Base-by-base conservation (phyloP, 2,797 vertebrate genomes). In the Ciconia nigra region DNA sequence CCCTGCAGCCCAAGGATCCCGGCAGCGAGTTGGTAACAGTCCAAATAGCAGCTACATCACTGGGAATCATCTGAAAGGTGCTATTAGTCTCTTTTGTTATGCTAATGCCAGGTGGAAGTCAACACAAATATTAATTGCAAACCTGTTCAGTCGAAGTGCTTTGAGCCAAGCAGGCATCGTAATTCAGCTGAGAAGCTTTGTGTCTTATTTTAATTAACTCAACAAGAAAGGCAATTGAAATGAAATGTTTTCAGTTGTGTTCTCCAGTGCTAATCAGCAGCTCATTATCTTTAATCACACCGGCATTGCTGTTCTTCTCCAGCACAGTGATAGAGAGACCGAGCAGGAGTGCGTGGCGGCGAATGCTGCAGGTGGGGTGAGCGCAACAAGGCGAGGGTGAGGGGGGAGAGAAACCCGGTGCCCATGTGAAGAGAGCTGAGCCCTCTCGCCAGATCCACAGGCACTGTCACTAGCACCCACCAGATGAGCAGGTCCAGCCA, bases 251-350 rank as follows among this genome's bases (percentile, higher is more conserved):
- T 95, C 91, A 61, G 83, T 93, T 93, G 87, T 82, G 73, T 84
- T 95, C 90, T 82, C 62, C 59, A 73, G 61, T n/a, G 69, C 83
- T 95, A 97, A 97, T 97, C 96, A 97, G 91, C 47, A 59, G 74
- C 84, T 98, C 82, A 37, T 97, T 97, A 97, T 70, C 92, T 95
- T 93, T 95, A 97, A 96, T 97, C 81, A 83, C 73, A 51, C 11
- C 3, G 1, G 29, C 15, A 4, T 8, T 73, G 42, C 58, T 82
- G 57, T 4, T 87, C 58, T 52, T 71, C 52, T 52, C 35, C 17
- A 83, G 77, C 3, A 2, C 25, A 0, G 19, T 33, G 52, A 52
- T 0, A 66, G 66, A 35, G 46, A 55, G 71, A 52, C 3, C 0
- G 16, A 31, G 17, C 29, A 29, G 29, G 29, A 52, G 19, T 2